Conservation (phyloP, 2,888 invertebrate genomes). For the Ypsolopha scabrella region DNA sequence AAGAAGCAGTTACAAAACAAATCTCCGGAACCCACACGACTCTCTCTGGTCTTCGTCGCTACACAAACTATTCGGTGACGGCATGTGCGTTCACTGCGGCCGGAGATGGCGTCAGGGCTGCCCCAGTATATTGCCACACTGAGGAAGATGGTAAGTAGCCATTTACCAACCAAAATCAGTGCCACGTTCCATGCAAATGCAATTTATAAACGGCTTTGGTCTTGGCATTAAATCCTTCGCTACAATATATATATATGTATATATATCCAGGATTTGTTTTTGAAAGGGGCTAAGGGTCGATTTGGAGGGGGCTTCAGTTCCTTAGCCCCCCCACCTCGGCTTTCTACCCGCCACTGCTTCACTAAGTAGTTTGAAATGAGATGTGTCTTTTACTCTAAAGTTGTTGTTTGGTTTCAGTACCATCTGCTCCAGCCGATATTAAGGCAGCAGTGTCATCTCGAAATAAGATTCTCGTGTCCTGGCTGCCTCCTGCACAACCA, state of each 20-base stretch:
- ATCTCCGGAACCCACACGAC: conserved; percentile 77
- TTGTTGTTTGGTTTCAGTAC: conserved; percentile 69
- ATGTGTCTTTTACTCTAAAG: too few species aligned
- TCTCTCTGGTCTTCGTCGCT: conserved; percentile 82
- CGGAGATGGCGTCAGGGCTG: conserved; percentile 89
- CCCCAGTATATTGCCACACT: conserved; percentile 87
- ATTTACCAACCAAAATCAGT: too few species aligned
- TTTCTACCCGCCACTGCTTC: too few species aligned
- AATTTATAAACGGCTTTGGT: too few species aligned
- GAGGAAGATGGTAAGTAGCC: conserved; percentile 83
- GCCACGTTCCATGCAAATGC: too few species aligned
- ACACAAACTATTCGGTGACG: conserved; percentile 93
- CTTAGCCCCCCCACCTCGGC: too few species aligned
- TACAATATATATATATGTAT: too few species aligned
- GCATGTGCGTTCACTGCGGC: conserved; percentile 90
- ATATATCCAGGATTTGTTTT: too few species aligned
- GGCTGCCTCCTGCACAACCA: conserved; percentile 87
- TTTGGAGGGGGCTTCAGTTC: too few species aligned
- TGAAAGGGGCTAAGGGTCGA: too few species aligned
- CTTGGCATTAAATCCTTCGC: too few species aligned
- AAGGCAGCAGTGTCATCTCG: conserved; percentile 90
- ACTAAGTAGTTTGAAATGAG: too few species aligned
- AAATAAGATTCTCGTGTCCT: conserved; percentile 88
- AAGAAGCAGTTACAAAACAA: conserved; percentile 82
- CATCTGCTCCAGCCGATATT: conserved; percentile 90